A percentile compares a stretch with the other conserved stretches of the same genome.
Conservation (phyloP, 2,888 invertebrate genomes). For the Ormyrus thymus region DNA sequence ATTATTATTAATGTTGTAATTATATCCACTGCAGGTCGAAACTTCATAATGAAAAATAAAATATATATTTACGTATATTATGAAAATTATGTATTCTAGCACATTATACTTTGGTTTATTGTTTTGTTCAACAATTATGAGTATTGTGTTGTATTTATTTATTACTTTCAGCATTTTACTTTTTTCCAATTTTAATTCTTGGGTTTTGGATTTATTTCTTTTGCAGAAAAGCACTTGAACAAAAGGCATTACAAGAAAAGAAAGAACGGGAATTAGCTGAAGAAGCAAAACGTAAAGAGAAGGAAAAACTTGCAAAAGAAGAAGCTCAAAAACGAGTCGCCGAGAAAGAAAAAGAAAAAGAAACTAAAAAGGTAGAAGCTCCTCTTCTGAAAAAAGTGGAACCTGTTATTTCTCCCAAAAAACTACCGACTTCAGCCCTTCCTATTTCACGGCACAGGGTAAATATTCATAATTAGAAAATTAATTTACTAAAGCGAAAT, state of each 20-base stretch:
- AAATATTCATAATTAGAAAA: conserved; percentile 12
- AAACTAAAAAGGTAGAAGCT: conserved; percentile 65
- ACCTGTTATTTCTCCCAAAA: conserved; percentile 69
- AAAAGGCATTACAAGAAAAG: conserved; percentile 56
- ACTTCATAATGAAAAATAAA: neutral
- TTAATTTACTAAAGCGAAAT: too few relatives aligned
- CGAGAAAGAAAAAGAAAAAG: conserved; percentile 53
- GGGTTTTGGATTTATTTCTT: neutral
- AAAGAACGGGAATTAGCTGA: conserved; percentile 58
- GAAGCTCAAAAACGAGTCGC: conserved; percentile 65
- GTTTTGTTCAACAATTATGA: neutral
- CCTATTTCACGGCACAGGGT: conserved; percentile 71
- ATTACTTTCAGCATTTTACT: too few relatives aligned
- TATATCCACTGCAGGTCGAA: conserved; percentile 6
- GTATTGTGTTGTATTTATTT: neutral
- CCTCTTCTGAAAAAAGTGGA: conserved; percentile 35
- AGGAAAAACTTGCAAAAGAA: conserved; percentile 67
- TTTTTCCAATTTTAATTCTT: neutral
- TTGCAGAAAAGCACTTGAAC: conserved; percentile 54
- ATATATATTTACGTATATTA: neutral
- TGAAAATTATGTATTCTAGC: neutral
- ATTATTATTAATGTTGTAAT: neutral
- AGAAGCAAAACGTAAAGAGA: conserved; percentile 63
- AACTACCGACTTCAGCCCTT: conserved; percentile 65
- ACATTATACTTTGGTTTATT: conserved; percentile 15